These are phyloP conservation scores for Plectrocnemia conspersa DNA, from an alignment of 1,140 invertebrate species.

Conservation along the genomic window DNA sequence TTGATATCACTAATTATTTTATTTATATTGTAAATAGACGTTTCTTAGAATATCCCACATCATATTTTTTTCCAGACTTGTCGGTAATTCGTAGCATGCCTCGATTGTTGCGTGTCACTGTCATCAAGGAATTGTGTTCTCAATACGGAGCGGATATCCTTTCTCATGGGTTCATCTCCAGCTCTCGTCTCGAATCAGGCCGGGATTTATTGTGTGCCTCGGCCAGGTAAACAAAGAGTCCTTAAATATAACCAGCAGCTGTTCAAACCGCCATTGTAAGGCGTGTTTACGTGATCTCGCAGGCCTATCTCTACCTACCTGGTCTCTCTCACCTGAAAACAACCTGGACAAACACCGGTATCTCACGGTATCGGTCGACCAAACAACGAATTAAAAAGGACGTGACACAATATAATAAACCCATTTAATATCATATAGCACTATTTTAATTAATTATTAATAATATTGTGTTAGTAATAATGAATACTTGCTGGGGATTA, in stretches of 20 bases:
- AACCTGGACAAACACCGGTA: slow-evolving; percentile 7
- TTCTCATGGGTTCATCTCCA: slow-evolving; percentile 21
- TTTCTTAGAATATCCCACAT: background rate
- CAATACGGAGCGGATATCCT: slow-evolving; percentile 26
- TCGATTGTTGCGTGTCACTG: too few relatives aligned
- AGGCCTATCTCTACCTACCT: slow-evolving; percentile 20
- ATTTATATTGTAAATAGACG: slow-evolving; percentile 1
- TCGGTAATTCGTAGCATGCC: too few relatives aligned
- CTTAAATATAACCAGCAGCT: slow-evolving; percentile 22
- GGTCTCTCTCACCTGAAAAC: background rate
- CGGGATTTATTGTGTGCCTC: slow-evolving; percentile 6
- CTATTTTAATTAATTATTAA: too few relatives aligned
- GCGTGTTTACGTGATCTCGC: slow-evolving; percentile 12
- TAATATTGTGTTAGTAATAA: too few relatives aligned
- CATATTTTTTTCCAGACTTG: slow-evolving; percentile 9
- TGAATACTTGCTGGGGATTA: too few relatives aligned
- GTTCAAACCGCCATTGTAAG: slow-evolving; percentile 16
- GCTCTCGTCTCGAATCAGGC: slow-evolving; percentile 9
- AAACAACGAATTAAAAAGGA: too few relatives aligned
- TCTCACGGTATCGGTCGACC: too few relatives aligned
- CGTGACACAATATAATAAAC: too few relatives aligned
- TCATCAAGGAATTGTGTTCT: slow-evolving; percentile 13
- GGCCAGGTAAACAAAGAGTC: slow-evolving; percentile 27
- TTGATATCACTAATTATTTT: background rate
- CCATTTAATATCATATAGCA: too few relatives aligned